Percentiles rank a stretch among this genome's conserved stretches.
Conservation (phyloP, 2,888 invertebrate species). For the Nemapogon koenigi region DNA sequence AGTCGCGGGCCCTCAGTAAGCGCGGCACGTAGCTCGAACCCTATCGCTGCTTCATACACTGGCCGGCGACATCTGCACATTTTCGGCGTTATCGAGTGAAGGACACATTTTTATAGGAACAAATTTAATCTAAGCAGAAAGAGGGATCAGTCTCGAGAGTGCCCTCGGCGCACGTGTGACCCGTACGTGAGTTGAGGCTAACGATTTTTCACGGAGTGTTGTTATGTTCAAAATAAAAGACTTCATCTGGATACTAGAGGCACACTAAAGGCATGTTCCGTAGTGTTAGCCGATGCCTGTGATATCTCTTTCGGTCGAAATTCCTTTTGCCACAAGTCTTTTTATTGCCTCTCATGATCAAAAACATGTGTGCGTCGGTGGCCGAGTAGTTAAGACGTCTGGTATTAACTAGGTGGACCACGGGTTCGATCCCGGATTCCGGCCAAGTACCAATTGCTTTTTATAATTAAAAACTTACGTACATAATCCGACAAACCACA, state of each 20-base stretch:
- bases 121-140: conserved; percentile 58
- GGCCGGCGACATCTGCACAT: conserved; percentile 55
- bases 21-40: conserved; percentile 41
- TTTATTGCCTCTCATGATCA: no score
- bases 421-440: no score
- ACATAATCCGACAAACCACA: no score
- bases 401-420: no score
- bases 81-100: conserved; percentile 50
- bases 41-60: conserved; percentile 51
- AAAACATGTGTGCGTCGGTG: no score
- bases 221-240: conserved; percentile 45
- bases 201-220: conserved; percentile 26
- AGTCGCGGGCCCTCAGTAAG: conserved; percentile 29
- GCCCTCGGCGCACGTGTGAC: conserved; percentile 43
- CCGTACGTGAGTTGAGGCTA: conserved; percentile 35
- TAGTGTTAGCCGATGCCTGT: no score
- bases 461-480: no score
- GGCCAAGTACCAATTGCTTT: no score
- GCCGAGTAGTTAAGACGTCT: no score
- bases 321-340: no score
- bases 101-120: conserved; percentile 55
- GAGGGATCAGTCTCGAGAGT: conserved; percentile 57
- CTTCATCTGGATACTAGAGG: conserved; percentile 37
- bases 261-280: no score
- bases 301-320: no score